Base-by-base conservation (phyloP, 2,113 vertebrate genomes). In the Xenus cinereus region DNA sequence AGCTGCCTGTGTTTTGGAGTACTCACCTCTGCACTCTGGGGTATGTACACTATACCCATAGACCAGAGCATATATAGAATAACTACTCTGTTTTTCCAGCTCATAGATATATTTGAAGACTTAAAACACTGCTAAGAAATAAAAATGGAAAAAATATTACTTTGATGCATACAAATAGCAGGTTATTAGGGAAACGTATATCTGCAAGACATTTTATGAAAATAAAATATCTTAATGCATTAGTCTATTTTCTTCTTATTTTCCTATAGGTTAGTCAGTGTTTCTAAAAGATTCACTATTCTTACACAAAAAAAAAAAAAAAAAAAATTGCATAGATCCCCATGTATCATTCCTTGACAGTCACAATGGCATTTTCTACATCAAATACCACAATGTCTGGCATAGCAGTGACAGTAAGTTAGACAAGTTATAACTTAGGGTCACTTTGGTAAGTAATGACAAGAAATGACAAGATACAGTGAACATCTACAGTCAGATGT, bases 21-120 rank as follows among this genome's bases (percentile, higher is more conserved):
- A 18, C 5, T 41, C 1, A 0, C 4, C 13, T 80, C 20, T 56
- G 24, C 6, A 15, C 3, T 13, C 8, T 32, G 19, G 4, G 2
- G 2, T 74, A n/a, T 69, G 50, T 74, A 33, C 23, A 14, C 7
- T 50, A 22, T 5, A 33, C 18, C 30, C 3, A 35, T 9, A 51
- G 41, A 37, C 7, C n/a, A 26, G 12, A 4, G 4, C 28, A 39
- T 51, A 22, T 60, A 35, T 60, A 57, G 14, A 75, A 26, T 26
- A 56, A n/a, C 5, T 50, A 19, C 21, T 7, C 2, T n/a, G 12
- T 35, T 59, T 72, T 18, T 39, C 5, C 9, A 59, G 17, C 11
- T 83, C 11, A 43, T 28, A 63, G 16, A 37, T 45, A 37, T 14
- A 12, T 77, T 46, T 71, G 33, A 63, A 35, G 17, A 45, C 7